phyloP scores from a whole-genome alignment of 2,888 invertebrate species.

The Pristionchus exspectatus region DNA sequence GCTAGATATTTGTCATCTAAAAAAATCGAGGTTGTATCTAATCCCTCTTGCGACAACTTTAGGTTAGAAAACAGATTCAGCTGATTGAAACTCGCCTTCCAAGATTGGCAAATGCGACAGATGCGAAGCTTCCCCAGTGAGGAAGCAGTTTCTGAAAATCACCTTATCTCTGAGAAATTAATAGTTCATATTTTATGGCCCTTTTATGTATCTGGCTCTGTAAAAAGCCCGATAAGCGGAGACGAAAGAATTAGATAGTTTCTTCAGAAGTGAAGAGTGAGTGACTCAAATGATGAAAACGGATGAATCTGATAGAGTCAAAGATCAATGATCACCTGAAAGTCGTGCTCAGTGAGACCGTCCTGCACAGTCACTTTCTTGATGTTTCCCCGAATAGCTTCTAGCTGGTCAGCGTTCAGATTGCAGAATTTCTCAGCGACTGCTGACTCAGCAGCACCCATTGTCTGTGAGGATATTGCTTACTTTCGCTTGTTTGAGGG shows the following conservation, averaged over 20 bases:
- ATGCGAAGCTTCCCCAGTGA: neutral
- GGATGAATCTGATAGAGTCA: neutral
- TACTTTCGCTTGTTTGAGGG: neutral
- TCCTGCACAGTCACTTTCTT: slow-evolving; percentile 34
- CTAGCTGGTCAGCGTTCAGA: neutral
- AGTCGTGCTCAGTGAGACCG: neutral
- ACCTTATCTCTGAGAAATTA: neutral
- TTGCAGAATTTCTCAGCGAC: slow-evolving; percentile 3
- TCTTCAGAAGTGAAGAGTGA: neutral
- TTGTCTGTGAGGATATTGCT: neutral
- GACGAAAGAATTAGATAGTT: too few relatives aligned
- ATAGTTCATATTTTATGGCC: too few relatives aligned
- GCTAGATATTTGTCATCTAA: too few relatives aligned
- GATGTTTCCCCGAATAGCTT: neutral
- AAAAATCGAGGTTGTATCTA: too few relatives aligned
- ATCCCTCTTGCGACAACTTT: too few relatives aligned
- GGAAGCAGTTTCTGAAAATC: slow-evolving; percentile 15
- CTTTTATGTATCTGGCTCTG: too few relatives aligned
- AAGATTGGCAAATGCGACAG: slow-evolving; percentile 11
- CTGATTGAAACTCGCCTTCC: neutral
- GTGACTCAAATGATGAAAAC: neutral
- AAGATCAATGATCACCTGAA: neutral
- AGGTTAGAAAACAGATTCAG: too few relatives aligned
- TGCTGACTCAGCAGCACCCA: slow-evolving; percentile 34
- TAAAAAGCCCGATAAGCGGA: too few relatives aligned